phyloP scores from a whole-genome alignment of 2,113 vertebrate species.

The Steatornis caripensis region DNA sequence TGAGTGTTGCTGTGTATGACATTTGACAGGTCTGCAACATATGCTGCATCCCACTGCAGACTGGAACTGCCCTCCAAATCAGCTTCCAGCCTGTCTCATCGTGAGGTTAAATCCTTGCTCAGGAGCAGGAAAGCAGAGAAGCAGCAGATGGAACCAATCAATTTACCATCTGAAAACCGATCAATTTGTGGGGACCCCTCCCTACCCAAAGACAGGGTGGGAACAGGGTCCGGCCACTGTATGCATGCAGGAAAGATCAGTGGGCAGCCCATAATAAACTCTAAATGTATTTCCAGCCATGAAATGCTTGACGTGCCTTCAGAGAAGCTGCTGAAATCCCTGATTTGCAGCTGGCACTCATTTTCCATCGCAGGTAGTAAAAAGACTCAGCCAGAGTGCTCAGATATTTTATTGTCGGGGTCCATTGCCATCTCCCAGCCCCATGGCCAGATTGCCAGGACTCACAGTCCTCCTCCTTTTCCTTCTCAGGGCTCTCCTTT shows the following conservation, averaged over 20 bases:
- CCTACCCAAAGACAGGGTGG: background rate
- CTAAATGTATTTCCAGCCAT: conserved; percentile 58
- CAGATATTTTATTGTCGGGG: background rate
- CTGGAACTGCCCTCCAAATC: background rate
- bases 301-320: conserved; percentile 59
- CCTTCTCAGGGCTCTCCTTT: conserved; percentile 42
- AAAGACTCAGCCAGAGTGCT: conserved; percentile 13
- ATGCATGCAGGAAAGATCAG: conserved; percentile 11
- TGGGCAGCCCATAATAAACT: conserved; percentile 47
- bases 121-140: conserved; percentile 38
- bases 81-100: background rate
- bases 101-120: background rate
- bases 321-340: conserved; percentile 59
- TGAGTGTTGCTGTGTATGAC: background rate
- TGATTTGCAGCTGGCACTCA: conserved; percentile 66
- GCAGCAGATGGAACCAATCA: conserved; percentile 56
- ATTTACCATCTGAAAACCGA: background rate
- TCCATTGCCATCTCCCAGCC: background rate
- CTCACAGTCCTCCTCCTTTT: background rate
- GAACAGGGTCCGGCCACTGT: background rate
- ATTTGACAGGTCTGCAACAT: conserved; percentile 46
- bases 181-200: conserved; percentile 23
- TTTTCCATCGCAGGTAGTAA: conserved; percentile 67
- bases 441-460: background rate
- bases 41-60: background rate